Conservation (phyloP, 2,888 invertebrate species). For the Formica aserva region DNA sequence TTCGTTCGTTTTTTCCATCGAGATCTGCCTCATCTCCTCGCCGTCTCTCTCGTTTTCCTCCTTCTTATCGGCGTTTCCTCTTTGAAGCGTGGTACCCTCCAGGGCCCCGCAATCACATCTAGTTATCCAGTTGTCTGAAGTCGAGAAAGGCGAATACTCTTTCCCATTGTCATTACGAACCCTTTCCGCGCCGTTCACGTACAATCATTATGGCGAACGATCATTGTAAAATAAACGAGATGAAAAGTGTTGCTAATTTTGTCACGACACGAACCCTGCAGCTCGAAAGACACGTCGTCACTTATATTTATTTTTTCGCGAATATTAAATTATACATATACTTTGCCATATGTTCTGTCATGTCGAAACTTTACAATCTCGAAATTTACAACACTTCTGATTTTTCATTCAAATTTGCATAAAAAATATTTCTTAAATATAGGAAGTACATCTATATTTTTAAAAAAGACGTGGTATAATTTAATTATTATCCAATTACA, state of each 20-base stretch:
- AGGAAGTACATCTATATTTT: neutral
- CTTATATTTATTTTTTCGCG: constrained; percentile 10
- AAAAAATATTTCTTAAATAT: constrained; percentile 8
- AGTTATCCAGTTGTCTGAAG: constrained; percentile 57
- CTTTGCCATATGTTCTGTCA: neutral
- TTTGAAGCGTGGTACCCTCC: constrained; percentile 40
- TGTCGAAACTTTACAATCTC: constrained; percentile 10
- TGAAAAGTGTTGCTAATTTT: constrained; percentile 75
- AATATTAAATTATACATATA: constrained; percentile 3
- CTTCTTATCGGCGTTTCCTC: constrained; percentile 40
- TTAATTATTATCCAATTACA: neutral
- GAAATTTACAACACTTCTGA: neutral
- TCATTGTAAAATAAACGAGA: constrained; percentile 66
- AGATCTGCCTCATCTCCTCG: neutral
- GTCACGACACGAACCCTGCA: constrained; percentile 62
- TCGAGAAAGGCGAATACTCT: constrained; percentile 28
- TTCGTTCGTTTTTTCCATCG: neutral
- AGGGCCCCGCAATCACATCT: constrained; percentile 60
- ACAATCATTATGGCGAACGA: constrained; percentile 55
- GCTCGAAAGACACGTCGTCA: constrained; percentile 9
- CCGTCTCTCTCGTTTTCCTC: neutral
- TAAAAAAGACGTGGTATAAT: neutral
- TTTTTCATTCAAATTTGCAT: neutral
- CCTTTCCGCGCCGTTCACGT: constrained; percentile 28
- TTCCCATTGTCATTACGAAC: constrained; percentile 48